Conservation (phyloP, 2,113 vertebrate species). For the rabbit (Oryctolagus cuniculus) region DNA sequence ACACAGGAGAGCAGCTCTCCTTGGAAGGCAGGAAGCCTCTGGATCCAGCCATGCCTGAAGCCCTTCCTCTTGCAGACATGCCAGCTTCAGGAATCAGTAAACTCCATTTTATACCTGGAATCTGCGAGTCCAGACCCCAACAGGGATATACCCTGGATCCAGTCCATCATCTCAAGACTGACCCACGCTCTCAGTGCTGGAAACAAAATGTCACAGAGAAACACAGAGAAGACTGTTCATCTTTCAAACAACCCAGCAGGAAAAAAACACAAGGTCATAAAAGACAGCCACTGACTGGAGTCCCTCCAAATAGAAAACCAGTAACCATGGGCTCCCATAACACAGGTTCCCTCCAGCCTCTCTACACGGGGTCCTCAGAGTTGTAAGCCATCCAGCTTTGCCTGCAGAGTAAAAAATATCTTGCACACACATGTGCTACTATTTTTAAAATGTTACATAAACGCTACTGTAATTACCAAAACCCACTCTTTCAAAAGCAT, state of each 20-base stretch:
- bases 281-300: fast-evolving
- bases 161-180: too few relatives aligned
- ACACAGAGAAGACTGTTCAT: neutral
- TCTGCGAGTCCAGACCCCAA: neutral
- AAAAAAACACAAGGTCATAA: neutral
- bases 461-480: conserved; percentile 76
- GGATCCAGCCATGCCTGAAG: conserved; percentile 49
- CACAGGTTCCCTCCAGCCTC: neutral
- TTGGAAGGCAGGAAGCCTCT: neutral
- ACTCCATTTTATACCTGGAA: neutral
- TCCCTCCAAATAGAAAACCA: neutral
- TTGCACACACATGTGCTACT: conserved; percentile 71
- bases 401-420: conserved; percentile 65
- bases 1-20: neutral
- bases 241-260: neutral
- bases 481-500: conserved; percentile 49
- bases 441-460: conserved; percentile 82
- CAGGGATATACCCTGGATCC: neutral
- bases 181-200: neutral
- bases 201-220: neutral
- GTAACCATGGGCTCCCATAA: neutral
- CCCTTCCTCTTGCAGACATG: neutral
- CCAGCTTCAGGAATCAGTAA: neutral
- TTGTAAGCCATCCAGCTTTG: conserved; percentile 16
- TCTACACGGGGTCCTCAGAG: conserved; percentile 54